phyloP scores from a whole-genome alignment of 2,888 invertebrate species.

The Hirtodrosophila duncani region DNA sequence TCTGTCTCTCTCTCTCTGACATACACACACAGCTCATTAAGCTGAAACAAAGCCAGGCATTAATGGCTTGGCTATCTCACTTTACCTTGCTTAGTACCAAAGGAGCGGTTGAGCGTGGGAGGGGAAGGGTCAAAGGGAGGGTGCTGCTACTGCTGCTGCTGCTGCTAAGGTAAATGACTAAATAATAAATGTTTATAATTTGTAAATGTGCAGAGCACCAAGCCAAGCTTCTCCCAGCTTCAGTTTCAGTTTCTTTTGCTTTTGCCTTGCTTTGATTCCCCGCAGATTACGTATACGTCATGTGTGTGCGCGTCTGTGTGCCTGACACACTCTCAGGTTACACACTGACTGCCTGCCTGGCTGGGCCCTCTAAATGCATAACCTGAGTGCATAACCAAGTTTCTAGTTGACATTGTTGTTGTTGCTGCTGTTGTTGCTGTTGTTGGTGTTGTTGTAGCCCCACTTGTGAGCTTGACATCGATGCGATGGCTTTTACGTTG shows the following conservation, averaged over 20 bases:
- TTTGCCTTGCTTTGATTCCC: neutral
- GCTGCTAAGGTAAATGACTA: slow-evolving; percentile 5
- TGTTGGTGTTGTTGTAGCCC: no score
- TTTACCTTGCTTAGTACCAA: no score
- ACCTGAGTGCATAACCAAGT: slow-evolving; percentile 34
- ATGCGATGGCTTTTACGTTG: no score
- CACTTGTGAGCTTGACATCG: no score
- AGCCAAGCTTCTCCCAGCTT: slow-evolving; percentile 8
- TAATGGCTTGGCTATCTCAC: neutral
- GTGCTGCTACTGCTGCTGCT: neutral
- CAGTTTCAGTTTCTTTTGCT: neutral
- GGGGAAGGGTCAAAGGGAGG: neutral
- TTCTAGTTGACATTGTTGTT: no score
- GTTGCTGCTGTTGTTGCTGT: no score
- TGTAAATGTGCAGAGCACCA: slow-evolving; percentile 16
- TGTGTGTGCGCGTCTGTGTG: slow-evolving; percentile 4
- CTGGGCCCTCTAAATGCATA: slow-evolving; percentile 16
- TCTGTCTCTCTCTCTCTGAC: no score
- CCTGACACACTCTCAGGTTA: slow-evolving; percentile 8
- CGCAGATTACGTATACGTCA: slow-evolving; percentile 35
- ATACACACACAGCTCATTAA: slow-evolving; percentile 20
- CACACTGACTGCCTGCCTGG: slow-evolving; percentile 21
- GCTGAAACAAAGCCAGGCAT: slow-evolving; percentile 21
- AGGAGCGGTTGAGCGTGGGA: neutral
- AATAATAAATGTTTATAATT: slow-evolving; percentile 43